Evolutionary conservation across 2,113 vertebrate species (phyloP).

Genomic region (Thymallus thymallus): DNA sequence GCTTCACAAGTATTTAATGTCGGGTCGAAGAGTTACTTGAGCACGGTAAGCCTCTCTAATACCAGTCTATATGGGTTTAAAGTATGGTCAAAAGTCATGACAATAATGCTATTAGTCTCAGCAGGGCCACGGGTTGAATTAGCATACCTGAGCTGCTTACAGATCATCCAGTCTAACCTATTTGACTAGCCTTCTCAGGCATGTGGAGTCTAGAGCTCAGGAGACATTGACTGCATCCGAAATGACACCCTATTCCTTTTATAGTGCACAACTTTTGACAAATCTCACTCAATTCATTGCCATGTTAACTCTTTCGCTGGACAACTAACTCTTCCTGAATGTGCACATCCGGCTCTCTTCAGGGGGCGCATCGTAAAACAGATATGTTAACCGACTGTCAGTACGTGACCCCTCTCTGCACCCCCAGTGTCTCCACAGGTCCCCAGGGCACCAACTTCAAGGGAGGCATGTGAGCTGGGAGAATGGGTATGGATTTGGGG

Average conservation of each 20-base stretch:
- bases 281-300: constrained; percentile 5
- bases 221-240: too few species aligned
- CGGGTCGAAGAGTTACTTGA: too few species aligned
- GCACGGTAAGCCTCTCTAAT: too few species aligned
- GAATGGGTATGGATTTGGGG: neutral
- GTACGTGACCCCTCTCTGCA: neutral
- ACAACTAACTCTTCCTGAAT: neutral
- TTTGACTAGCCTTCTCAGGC: neutral
- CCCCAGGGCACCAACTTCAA: neutral
- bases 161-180: too few species aligned
- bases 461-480: neutral
- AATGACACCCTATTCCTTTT: too few species aligned
- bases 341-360: neutral
- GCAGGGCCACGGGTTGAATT: too few species aligned
- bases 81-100: too few species aligned
- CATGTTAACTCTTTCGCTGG: neutral
- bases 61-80: too few species aligned
- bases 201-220: neutral
- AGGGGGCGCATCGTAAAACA: neutral
- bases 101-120: too few species aligned
- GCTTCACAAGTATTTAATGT: too few species aligned
- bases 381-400: neutral
- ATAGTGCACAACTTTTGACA: neutral
- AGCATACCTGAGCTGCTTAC: too few species aligned
- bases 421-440: neutral